A percentile compares a stretch with the other conserved stretches of the same genome.
phyloP scores from a whole-genome alignment of 2,113 vertebrate genomes.

The Tenrec ecaudatus region DNA sequence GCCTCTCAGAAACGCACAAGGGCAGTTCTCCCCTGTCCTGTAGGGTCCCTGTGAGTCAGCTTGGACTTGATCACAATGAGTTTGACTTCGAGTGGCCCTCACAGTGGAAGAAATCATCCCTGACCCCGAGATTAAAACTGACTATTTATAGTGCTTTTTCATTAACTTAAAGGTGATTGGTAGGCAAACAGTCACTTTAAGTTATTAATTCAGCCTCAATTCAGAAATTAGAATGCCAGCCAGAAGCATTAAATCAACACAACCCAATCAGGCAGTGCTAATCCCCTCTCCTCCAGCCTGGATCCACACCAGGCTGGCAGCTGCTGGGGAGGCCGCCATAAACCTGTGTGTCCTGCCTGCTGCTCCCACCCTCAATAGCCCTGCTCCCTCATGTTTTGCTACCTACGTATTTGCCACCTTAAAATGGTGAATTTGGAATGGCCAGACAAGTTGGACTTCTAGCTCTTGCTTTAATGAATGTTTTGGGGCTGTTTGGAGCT shows the following conservation, averaged over 20 bases:
- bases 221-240: neutral
- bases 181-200: neutral
- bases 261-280: neutral
- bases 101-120: neutral
- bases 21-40: too few relatives aligned
- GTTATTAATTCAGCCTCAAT: neutral
- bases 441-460: neutral
- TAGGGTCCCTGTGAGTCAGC: neutral
- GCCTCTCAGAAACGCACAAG: too few relatives aligned
- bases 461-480: neutral
- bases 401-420: neutral
- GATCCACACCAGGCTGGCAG: neutral
- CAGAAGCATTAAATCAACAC: neutral
- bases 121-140: neutral
- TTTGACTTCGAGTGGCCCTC: neutral
- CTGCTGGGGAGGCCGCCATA: accelerated
- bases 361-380: neutral
- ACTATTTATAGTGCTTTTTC: neutral
- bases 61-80: neutral
- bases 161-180: neutral
- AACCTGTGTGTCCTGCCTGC: neutral
- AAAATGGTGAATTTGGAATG: neutral
- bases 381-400: neutral
- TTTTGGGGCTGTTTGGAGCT: neutral
- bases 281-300: neutral